phyloP scores from a whole-genome alignment of 1,140 invertebrate species.

The Riptortus pedestris region DNA sequence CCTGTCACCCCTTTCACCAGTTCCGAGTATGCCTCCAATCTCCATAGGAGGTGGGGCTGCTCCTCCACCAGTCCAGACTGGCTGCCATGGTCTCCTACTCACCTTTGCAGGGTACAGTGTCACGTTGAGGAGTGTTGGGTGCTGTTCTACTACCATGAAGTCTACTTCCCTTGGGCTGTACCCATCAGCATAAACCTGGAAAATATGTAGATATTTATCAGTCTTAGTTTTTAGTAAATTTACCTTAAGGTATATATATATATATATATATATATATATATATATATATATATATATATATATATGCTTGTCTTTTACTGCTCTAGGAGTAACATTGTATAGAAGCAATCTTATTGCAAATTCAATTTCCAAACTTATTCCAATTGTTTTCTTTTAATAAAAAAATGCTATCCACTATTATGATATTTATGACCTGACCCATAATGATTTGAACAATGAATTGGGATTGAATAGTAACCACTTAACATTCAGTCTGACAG shows the following conservation, averaged over 20 bases:
- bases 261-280: constrained; percentile 4
- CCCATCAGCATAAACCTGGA: constrained; percentile 70
- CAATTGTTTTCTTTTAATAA: no score
- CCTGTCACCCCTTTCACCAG: constrained; percentile 30
- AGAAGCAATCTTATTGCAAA: not conserved
- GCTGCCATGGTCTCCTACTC: constrained; percentile 35
- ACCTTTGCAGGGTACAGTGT: constrained; percentile 72
- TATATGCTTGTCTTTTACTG: not conserved
- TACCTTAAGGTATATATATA: no score
- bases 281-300: no score
- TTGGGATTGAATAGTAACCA: no score
- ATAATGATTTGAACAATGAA: no score
- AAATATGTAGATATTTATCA: no score
- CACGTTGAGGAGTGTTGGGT: constrained; percentile 73
- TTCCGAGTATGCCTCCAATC: constrained; percentile 11
- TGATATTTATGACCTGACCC: no score
- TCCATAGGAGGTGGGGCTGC: not conserved
- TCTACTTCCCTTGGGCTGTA: constrained; percentile 70
- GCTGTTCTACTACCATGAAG: constrained; percentile 73
- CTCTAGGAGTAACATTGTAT: not conserved
- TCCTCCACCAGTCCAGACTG: constrained; percentile 30
- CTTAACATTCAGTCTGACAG: no score
- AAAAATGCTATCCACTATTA: no score
- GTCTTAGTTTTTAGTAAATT: no score
- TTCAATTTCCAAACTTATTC: not conserved